Evolutionary conservation across 2,888 invertebrate species (phyloP).

Genomic region (Stomorhina lunata): DNA sequence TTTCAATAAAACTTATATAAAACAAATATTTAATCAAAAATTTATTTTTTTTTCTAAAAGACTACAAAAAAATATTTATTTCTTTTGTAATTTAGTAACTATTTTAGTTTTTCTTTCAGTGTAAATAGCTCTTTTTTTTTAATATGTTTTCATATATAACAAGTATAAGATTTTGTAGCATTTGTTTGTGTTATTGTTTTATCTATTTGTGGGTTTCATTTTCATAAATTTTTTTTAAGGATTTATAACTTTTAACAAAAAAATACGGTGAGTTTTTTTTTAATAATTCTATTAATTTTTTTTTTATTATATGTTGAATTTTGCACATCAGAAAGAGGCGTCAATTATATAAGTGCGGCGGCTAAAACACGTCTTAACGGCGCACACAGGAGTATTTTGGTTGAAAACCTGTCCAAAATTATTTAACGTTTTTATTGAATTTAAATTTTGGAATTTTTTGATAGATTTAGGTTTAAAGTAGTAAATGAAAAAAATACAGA

Average conservation of each 20-base stretch:
- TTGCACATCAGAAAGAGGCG: constrained; percentile 7
- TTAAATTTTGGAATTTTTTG: not conserved
- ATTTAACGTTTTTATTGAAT: not conserved
- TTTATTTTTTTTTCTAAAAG: not conserved
- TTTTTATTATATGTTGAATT: not conserved
- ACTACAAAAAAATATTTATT: constrained; percentile 25
- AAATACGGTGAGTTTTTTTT: constrained; percentile 32
- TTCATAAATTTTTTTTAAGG: not conserved
- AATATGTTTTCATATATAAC: not conserved
- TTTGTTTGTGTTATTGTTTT: not conserved
- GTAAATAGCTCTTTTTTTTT: constrained; percentile 29
- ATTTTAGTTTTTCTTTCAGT: constrained; percentile 24
- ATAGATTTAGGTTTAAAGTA: too few species aligned
- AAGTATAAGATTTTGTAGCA: not conserved
- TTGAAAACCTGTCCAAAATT: not conserved
- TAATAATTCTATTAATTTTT: constrained; percentile 5
- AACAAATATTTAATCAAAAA: constrained; percentile 48
- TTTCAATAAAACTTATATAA: constrained; percentile 42
- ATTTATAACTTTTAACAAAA: not conserved
- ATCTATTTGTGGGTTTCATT: not conserved
- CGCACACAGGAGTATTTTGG: too few species aligned
- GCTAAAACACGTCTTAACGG: too few species aligned
- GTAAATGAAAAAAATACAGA: too few species aligned
- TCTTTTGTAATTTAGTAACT: constrained; percentile 25
- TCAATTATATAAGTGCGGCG: too few species aligned